A percentile compares a stretch with the other conserved stretches of the same genome.
phyloP scores from a whole-genome alignment of 2,888 invertebrate species.

The Leptopterna dolabrata region DNA sequence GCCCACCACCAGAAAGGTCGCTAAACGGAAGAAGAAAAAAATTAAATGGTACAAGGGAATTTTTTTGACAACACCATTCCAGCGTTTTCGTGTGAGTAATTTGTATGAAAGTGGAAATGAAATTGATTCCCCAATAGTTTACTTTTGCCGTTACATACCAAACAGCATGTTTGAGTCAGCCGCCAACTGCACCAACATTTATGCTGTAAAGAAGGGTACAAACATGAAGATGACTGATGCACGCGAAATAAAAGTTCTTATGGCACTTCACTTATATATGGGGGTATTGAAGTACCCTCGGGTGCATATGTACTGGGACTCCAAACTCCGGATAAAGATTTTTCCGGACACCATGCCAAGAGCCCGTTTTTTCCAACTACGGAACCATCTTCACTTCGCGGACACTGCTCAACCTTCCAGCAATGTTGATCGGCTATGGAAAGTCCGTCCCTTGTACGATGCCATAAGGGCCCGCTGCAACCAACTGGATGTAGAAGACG shows the following conservation, averaged over 20 bases:
- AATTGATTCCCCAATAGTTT: background rate
- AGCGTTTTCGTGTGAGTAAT: background rate
- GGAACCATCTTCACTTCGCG: slow-evolving; percentile 22
- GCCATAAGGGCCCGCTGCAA: background rate
- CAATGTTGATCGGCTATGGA: slow-evolving; percentile 48
- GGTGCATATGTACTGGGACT: background rate
- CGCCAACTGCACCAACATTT: background rate
- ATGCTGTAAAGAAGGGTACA: background rate
- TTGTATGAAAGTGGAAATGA: background rate
- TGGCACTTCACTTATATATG: background rate
- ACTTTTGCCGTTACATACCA: background rate
- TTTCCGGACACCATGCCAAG: background rate
- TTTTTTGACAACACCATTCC: background rate
- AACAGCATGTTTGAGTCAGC: background rate
- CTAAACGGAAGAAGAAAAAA: background rate
- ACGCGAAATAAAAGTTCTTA: background rate
- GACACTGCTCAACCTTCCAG: background rate
- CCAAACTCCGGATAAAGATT: background rate
- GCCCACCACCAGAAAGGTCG: background rate
- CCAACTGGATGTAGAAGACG: slow-evolving; percentile 23
- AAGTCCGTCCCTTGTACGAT: slow-evolving; percentile 54
- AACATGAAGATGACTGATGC: background rate
- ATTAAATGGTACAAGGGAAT: background rate
- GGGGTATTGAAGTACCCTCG: slow-evolving; percentile 15
- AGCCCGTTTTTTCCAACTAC: background rate